A percentile compares a stretch with the other conserved stretches of the same genome.
Conservation (phyloP, 2,888 invertebrate species). For the Nowickia ferox region DNA sequence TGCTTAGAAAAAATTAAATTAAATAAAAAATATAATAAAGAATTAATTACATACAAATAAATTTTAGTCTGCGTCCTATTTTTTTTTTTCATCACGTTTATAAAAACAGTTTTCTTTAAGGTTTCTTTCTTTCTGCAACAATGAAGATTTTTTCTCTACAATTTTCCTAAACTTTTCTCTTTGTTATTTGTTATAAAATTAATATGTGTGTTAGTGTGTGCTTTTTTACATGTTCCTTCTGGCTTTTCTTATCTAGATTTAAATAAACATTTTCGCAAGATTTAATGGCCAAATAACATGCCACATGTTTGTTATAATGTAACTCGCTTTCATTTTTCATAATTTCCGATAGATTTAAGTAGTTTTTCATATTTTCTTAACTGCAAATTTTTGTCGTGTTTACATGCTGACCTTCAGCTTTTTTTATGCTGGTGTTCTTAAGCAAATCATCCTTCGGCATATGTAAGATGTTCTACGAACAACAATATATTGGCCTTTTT, state of each 20-base stretch:
- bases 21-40: neutral
- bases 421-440: neutral
- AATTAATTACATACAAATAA: too few species aligned
- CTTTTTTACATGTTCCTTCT: neutral
- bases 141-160: neutral
- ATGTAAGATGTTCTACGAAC: neutral
- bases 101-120: neutral
- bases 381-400: constrained; percentile 8
- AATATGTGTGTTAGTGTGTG: neutral
- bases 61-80: neutral
- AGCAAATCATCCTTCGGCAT: constrained; percentile 12
- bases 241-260: neutral
- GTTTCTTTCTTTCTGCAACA: neutral
- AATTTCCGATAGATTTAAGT: neutral
- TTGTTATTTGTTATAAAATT: neutral
- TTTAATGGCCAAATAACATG: constrained; percentile 59
- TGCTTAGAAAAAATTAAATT: neutral
- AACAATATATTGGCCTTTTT: neutral
- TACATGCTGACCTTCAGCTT: constrained; percentile 31
- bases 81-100: neutral
- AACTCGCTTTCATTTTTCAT: neutral
- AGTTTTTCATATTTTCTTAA: neutral
- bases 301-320: neutral
- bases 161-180: neutral
- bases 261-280: constrained; percentile 12